Base-by-base conservation (phyloP, 2,888 invertebrate species). In the Thecophora atra region DNA sequence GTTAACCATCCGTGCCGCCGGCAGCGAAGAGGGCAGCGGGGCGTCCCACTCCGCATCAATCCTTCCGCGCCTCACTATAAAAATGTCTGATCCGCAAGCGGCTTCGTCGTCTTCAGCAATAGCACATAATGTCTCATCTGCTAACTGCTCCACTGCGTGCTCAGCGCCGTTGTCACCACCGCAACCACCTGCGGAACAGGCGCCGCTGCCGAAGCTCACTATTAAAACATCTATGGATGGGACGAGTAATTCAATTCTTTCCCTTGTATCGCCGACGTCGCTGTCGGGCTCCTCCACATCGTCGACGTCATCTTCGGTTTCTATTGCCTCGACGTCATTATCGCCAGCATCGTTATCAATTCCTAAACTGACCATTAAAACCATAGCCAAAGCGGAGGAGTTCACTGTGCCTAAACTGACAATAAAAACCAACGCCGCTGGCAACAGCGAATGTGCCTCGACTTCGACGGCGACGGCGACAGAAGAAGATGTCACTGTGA, bases 341-440 rank as follows among this genome's bases (percentile, higher is more conserved):
- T 70, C 76, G 11, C 72, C 77, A 2, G 70, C 77, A 28, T 60
- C 78, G 8, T 76, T 78, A 4, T 73, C 76, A 65, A 73, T 90
- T 81, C 89, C 90, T 79, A 90, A 89, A 86, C 86, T 90, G 72
- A 90, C 89, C 70, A 90, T 89, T 54, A 90, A 90, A 83, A 87
- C 89, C 42, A 81, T 83, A 74, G 77, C 79, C 54, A 81, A 82
- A 30, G 77, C 78, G 64, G 80, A 77, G 54, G 78, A 78, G 62
- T 51, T 75, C 19, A 42, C 60, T 24, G 83, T 79, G 60, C 80
- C 80, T 13, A 81, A 89, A 87, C 80, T 88, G 87, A 76, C 86
- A 24, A 80, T 80, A 26, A 89, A 74, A 75, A 79, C 77, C 13
- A 77, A 74, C 72, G 76, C 74, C 26, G 44, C 76, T 24, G 76